Percentiles rank a stretch among this genome's conserved stretches.
Evolutionary conservation across 2,113 vertebrate species (phyloP).

Genomic region (Cyphomyrus plagiostoma): DNA sequence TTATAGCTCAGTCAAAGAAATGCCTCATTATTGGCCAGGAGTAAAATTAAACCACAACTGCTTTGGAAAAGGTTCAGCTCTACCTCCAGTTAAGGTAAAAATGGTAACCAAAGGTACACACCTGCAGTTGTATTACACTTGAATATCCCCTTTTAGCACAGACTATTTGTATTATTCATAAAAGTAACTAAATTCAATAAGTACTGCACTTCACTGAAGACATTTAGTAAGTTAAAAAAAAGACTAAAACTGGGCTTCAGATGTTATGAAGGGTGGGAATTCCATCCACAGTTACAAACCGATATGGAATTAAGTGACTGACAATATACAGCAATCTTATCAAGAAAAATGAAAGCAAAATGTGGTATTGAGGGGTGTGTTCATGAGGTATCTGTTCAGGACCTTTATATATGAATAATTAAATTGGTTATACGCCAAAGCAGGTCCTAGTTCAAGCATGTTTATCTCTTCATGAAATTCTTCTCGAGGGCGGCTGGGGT

Average conservation of each 20-base stretch:
- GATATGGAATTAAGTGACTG: not conserved
- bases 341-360: not conserved
- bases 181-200: not conserved
- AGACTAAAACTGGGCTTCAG: not conserved
- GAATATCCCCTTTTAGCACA: not conserved
- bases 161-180: not conserved
- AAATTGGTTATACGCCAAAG: not conserved
- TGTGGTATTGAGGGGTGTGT: not conserved
- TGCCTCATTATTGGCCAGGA: not conserved
- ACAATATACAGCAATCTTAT: not conserved
- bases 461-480: slow-evolving; percentile 93
- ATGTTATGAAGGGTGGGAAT: not conserved
- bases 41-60: not conserved
- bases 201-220: not conserved
- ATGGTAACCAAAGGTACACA: not conserved
- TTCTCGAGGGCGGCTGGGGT: slow-evolving; percentile 79
- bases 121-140: not conserved
- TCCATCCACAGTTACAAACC: not conserved
- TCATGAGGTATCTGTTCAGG: not conserved
- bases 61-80: not conserved
- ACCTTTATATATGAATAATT: not conserved
- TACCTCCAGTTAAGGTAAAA: not conserved
- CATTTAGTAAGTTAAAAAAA: not conserved
- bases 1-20: not conserved
- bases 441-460: no score